Base-by-base conservation (phyloP, 2,113 vertebrate species). In the Actenoides lindsayi region DNA sequence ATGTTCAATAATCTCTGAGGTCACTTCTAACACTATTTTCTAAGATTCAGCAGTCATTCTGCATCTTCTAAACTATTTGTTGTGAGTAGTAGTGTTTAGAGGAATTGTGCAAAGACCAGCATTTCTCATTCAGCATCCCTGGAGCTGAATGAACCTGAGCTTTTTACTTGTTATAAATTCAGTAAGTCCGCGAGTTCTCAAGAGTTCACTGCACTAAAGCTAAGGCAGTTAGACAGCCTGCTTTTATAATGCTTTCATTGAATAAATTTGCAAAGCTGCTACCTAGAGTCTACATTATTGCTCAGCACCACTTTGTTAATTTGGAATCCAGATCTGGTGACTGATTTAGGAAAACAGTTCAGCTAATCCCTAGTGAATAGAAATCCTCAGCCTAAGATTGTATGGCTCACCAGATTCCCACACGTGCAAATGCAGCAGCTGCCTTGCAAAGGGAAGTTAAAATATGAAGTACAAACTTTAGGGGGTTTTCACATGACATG, bases 321-420 rank as follows among this genome's bases (percentile, higher is more conserved):
- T 97, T 96, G 90, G 96, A 96, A 95, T 96, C 96, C 95, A 96
- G 96, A 97, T 96, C 93, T 97, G 92, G 90, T 94, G 94, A 90
- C 92, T 96, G 96, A 96, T 97, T 97, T 95, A 93, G 90, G 90
- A 89, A 96, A 95, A 96, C 95, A 97, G 93, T 88, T 93, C 96
- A 94, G 89, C 69, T 96, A 96, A 96, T 96, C 94, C 94, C 96
- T 59, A 78, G 88, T 95, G 95, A 96, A 96, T 95, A 97, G 94
- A 96, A 96, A 95, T 92, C 93, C 90, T 92, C 95, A 92, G 88
- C 65, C 92, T 84, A 89, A 94, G 73, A 86, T 56, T 97, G 93
- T 90, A 86, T 7, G 69, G 79, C 92, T 95, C 90, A 95, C 85
- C 89, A 92, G 90, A 97, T 94, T 96, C 96, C 90, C 96, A 96